A percentile compares a stretch with the other conserved stretches of the same genome.
phyloP scores from a whole-genome alignment of 2,113 vertebrate species.

The Thunnus thynnus region DNA sequence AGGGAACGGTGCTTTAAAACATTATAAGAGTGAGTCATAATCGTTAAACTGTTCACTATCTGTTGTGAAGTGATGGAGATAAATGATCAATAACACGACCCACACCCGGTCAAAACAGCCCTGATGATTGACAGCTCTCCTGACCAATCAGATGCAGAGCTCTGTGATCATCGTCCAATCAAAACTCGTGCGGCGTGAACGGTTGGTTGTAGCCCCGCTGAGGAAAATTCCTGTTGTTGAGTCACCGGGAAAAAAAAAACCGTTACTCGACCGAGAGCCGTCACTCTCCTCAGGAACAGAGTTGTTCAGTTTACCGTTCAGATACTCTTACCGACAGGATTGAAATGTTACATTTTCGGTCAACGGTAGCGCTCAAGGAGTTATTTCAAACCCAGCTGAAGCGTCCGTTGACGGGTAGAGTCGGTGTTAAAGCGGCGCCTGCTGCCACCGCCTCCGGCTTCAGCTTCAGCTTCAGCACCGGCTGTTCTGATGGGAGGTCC shows the following conservation, averaged over 20 bases:
- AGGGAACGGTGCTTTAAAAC: background rate
- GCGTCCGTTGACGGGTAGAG: constrained; percentile 64
- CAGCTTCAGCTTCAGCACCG: constrained; percentile 52
- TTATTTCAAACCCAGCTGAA: constrained; percentile 76
- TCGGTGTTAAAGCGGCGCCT: constrained; percentile 55
- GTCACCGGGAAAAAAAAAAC: constrained; percentile 29
- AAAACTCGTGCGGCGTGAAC: background rate
- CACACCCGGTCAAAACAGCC: background rate
- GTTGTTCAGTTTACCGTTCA: background rate
- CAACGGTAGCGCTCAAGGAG: constrained; percentile 78
- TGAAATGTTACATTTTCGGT: constrained; percentile 85
- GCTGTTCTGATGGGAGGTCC: constrained; percentile 24
- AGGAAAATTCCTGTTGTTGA: constrained; percentile 15
- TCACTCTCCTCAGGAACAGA: background rate
- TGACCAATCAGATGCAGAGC: constrained; percentile 37
- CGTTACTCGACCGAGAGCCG: constrained; percentile 46
- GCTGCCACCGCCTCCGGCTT: constrained; percentile 37
- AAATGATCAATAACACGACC: constrained; percentile 4
- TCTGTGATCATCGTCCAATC: background rate
- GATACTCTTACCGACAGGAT: constrained; percentile 8
- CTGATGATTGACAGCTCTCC: constrained; percentile 31
- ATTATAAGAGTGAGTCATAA: background rate
- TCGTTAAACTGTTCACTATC: background rate
- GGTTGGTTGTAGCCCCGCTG: constrained; percentile 32
- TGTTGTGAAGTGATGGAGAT: background rate